Evolutionary conservation across 2,797 vertebrate species (phyloP).

Genomic region (Tenualosa ilisha): DNA sequence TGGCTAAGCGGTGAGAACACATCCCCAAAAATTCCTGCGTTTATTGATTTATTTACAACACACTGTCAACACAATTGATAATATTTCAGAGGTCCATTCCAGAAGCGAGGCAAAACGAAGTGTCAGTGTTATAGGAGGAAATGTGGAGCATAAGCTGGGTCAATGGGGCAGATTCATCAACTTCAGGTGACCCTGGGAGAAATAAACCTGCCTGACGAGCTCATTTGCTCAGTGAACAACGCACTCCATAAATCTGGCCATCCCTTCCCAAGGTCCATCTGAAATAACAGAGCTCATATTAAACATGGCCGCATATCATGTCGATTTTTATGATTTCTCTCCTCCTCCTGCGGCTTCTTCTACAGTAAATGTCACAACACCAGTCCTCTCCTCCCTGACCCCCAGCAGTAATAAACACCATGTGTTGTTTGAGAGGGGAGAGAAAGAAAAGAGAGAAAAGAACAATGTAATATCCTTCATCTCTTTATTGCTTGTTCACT

Average conservation of each 20-base stretch:
- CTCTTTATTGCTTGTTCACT: conserved; percentile 11
- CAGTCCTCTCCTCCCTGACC: not conserved
- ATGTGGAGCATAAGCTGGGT: not conserved
- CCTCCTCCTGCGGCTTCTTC: not conserved
- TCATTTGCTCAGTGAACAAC: not conserved
- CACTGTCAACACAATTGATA: not conserved
- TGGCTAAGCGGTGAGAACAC: conserved; percentile 88
- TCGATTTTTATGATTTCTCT: not conserved
- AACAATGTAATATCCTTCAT: conserved; percentile 6
- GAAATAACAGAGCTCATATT: conserved; percentile 11
- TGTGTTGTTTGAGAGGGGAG: not conserved
- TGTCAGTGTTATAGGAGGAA: not conserved
- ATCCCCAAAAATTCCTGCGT: not conserved
- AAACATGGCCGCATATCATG: not conserved
- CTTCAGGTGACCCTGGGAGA: not conserved
- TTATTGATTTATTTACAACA: not conserved
- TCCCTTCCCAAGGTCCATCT: conserved; percentile 7
- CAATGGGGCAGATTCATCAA: not conserved
- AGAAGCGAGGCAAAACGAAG: not conserved
- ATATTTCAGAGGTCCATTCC: not conserved
- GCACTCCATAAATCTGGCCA: not conserved
- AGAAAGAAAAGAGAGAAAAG: not conserved
- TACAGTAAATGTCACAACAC: not conserved
- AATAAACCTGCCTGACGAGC: conserved; percentile 2
- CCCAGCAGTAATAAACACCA: not conserved